Base-by-base conservation (phyloP, 2,113 vertebrate genomes). In the Ptilonorhynchus violaceus region DNA sequence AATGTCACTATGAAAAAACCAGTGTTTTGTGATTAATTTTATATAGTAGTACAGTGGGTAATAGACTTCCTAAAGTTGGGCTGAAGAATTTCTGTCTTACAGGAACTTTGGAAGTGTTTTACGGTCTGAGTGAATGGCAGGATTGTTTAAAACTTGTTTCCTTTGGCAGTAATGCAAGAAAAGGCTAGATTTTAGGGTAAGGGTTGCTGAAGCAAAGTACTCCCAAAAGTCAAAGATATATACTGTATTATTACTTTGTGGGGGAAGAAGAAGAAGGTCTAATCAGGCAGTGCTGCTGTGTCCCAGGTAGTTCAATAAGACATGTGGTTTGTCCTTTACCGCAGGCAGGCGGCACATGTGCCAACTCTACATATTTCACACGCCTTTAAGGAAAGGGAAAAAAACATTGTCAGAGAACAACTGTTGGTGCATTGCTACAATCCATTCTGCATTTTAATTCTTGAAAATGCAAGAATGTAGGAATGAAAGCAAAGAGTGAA, bases 1-100 rank as follows among this genome's bases (percentile, higher is more conserved):
- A 85, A 87, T 74, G 67, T 55, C 77, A 85, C 55, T 84, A 30
- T 18, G 55, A 55, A 11, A 81, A 95, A 91, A 87, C 0, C 12
- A 67, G 24, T 50, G 46, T 20, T 94, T 95, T 93, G 39, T 78
- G 73, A 77, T 94, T 70, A 63, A 85, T 85, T 91, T 77, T 67
- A 17, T 47, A 30, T 30, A 0, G 2, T 25, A 60, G 7, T 49
- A 25, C 28, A 41, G 25, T 53, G 42, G 42, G 70, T 59, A 94
- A 55, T 58, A 89, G 28, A 80, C 46, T 86, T 89, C 33, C 16
- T 58, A 37, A 59, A 64, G n/a, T 39, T 64, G 69, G 2, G 3
- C 24, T 77, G 30, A 50, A 82, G 37, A 74, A 91, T 67, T 77
- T 84, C 60, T 69, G 11, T 74, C 42, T 77, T 94, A 42, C 2